Evolutionary conservation across 2,888 invertebrate genomes (phyloP).

Genomic region (Drosophila gaucha): DNA sequence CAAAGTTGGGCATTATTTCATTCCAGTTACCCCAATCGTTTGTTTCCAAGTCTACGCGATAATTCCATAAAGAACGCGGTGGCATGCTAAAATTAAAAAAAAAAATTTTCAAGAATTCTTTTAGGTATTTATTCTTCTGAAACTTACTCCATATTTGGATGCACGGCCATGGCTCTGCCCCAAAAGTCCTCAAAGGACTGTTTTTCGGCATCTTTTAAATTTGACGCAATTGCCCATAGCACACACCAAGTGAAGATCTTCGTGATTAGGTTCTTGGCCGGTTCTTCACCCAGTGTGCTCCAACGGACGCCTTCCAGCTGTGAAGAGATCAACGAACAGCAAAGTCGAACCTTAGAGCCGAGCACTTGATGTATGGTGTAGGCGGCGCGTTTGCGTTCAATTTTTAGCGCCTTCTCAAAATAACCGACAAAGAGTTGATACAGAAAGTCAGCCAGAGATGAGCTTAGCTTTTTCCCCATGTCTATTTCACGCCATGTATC

Average conservation of each 20-base stretch:
- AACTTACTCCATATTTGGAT: slow-evolving; percentile 67
- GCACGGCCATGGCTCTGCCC: slow-evolving; percentile 87
- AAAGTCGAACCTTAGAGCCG: slow-evolving; percentile 91
- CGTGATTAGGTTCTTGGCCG: slow-evolving; percentile 88
- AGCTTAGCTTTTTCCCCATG: slow-evolving; percentile 85
- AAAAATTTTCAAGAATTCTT: not conserved
- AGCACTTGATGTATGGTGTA: slow-evolving; percentile 93
- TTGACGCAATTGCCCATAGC: slow-evolving; percentile 95
- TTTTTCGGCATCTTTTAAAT: slow-evolving; percentile 89
- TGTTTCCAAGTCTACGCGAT: slow-evolving; percentile 90
- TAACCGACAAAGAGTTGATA: slow-evolving; percentile 88
- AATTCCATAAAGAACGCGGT: slow-evolving; percentile 89
- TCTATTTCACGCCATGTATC: slow-evolving; percentile 89
- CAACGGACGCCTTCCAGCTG: slow-evolving; percentile 88
- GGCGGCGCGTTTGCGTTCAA: slow-evolving; percentile 89
- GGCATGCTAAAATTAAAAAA: slow-evolving; percentile 87
- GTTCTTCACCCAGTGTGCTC: slow-evolving; percentile 84
- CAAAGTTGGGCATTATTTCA: slow-evolving; percentile 90
- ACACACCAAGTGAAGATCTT: slow-evolving; percentile 93
- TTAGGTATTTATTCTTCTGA: not conserved
- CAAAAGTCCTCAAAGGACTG: slow-evolving; percentile 89
- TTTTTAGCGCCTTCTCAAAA: slow-evolving; percentile 88
- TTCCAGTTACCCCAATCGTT: slow-evolving; percentile 91
- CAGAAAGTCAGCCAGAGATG: slow-evolving; percentile 87
- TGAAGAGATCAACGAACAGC: slow-evolving; percentile 90